Evolutionary conservation across 2,797 vertebrate species (phyloP).

Genomic region (Corythornis leucogaster): DNA sequence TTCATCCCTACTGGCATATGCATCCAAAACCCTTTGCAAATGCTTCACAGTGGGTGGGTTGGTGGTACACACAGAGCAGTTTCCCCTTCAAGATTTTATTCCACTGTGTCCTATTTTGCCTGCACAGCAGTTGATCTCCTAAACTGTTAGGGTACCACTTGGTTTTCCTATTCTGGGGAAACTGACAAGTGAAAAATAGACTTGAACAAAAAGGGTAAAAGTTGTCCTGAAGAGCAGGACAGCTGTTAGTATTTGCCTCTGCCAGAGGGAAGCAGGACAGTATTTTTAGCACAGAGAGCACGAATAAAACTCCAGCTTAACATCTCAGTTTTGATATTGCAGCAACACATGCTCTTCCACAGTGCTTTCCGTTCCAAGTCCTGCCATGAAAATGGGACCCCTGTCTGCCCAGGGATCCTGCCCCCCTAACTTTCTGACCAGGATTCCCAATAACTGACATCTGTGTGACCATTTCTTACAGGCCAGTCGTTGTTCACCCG

Average conservation of each 20-base stretch:
- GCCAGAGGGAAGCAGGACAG: background rate
- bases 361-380: background rate
- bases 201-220: background rate
- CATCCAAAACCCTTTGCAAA: background rate
- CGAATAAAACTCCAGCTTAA: background rate
- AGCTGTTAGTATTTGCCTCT: background rate
- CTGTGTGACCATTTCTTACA: background rate
- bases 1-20: background rate
- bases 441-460: background rate
- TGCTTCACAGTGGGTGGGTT: fast-evolving
- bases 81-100: background rate
- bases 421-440: background rate
- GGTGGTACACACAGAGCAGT: background rate
- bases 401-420: background rate
- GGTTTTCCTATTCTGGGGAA: background rate
- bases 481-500: background rate
- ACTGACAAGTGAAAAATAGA: background rate
- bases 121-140: background rate
- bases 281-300: background rate
- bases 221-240: background rate
- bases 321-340: background rate
- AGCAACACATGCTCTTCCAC: background rate
- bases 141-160: background rate
- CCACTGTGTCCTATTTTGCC: background rate
- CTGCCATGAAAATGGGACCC: background rate